Percentiles rank a stretch among this genome's conserved stretches.
Conservation (phyloP, 2,888 invertebrate genomes). For the Nematopogon swammerdamellus region DNA sequence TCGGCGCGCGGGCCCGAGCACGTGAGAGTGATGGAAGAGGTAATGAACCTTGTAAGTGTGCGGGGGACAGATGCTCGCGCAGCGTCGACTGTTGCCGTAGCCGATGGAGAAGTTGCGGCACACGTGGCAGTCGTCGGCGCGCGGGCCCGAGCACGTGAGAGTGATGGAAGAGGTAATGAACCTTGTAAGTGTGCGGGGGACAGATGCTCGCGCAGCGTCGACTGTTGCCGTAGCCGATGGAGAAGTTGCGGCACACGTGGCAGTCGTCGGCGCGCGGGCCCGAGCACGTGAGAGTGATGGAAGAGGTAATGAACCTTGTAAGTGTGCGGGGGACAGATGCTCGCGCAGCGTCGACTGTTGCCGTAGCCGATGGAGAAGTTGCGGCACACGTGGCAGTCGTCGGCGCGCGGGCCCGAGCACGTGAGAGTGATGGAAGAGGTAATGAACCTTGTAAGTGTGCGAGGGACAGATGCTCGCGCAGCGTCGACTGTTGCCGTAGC, state of each 20-base stretch:
- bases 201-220: slow-evolving; percentile 65
- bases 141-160: slow-evolving; percentile 68
- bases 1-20: slow-evolving; percentile 62
- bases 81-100: slow-evolving; percentile 49
- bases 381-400: slow-evolving; percentile 77
- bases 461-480: too few species aligned
- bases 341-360: too few species aligned
- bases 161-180: too few species aligned
- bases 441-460: too few species aligned
- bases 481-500: too few species aligned
- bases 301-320: too few species aligned
- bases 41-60: too few species aligned
- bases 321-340: too few species aligned
- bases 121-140: slow-evolving; percentile 65
- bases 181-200: slow-evolving; percentile 56
- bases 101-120: slow-evolving; percentile 73
- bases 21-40: too few species aligned
- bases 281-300: too few species aligned
- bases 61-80: slow-evolving; percentile 65
- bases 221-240: slow-evolving; percentile 50
- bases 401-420: slow-evolving; percentile 62
- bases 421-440: too few species aligned
- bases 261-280: slow-evolving; percentile 63
- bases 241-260: slow-evolving; percentile 74
- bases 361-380: slow-evolving; percentile 62